Evolutionary conservation across 2,888 invertebrate species (phyloP).

Genomic region (Meiosimyza platycephala): DNA sequence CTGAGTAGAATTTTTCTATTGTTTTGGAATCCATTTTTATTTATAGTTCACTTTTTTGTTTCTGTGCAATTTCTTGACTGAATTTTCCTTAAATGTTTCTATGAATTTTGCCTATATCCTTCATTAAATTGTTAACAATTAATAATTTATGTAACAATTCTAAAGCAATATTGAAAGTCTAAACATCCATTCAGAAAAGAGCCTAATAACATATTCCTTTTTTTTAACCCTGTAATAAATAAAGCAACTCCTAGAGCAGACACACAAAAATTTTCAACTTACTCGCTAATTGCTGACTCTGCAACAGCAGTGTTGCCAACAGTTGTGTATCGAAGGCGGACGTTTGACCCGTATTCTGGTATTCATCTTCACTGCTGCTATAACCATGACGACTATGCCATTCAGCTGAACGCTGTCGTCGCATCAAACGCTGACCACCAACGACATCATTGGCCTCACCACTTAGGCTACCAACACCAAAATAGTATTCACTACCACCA

Average conservation of each 20-base stretch:
- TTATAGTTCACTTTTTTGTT: no score
- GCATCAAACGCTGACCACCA: slow-evolving; percentile 64
- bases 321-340: slow-evolving; percentile 70
- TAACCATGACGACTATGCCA: slow-evolving; percentile 71
- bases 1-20: no score
- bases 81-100: no score
- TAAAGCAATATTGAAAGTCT: no score
- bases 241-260: slow-evolving; percentile 10
- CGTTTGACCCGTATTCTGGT: slow-evolving; percentile 67
- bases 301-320: slow-evolving; percentile 70
- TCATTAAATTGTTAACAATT: no score
- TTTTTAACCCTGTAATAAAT: slow-evolving; percentile 28
- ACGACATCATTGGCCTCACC: slow-evolving; percentile 55
- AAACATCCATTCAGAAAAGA: background rate
- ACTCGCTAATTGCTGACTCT: slow-evolving; percentile 73
- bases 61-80: no score
- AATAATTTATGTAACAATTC: no score
- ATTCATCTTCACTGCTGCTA: slow-evolving; percentile 72
- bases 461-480: slow-evolving; percentile 46
- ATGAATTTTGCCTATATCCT: no score
- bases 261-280: slow-evolving; percentile 55
- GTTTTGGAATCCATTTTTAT: no score
- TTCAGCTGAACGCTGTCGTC: slow-evolving; percentile 71
- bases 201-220: slow-evolving; percentile 25
- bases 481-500: slow-evolving; percentile 64